Base-by-base conservation (phyloP, 2,797 vertebrate species). In the Sandelia bainsii region DNA sequence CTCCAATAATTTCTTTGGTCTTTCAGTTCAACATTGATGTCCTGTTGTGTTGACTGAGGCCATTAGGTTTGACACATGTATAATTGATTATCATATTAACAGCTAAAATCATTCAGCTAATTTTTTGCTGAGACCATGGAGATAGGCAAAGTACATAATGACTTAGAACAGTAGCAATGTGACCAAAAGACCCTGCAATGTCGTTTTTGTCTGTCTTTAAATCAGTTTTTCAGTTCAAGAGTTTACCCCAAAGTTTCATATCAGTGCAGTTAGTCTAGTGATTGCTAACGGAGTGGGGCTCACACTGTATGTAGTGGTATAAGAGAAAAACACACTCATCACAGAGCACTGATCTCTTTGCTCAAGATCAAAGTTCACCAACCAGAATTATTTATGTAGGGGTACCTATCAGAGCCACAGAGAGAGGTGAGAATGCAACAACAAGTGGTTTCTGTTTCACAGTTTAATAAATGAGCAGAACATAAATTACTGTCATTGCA, bases 41-140 rank as follows among this genome's bases (percentile, higher is more conserved):
- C 84, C 86, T 88, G 83, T 85, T 85, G 82, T 85, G 71, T 86
- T 88, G 73, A 80, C 75, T 58, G 62, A 58, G 79, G 83, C 81
- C 86, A 91, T 90, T 91, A 91, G 70, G 74, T 86, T 74, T 90
- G 89, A 90, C 89, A 91, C 80, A 75, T 87, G 85, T 91, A 88
- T 85, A 90, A 92, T 88, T 93, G 85, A 92, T 90, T 89, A 91
- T 89, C 82, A 87, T 79, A 91, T 91, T 91, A 91, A 87, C 81
- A 61, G 75, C 82, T 80, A 69, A 87, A 91, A 91, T 90, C 85
- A 79, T 90, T 87, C 49, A 61, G 42, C 64, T 79, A 49, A 82
- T 87, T 90, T 39, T 89, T 82, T 83, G 78, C 83, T 76, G 68
- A 68, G 79, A 66, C 49, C 1, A 13, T 67, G 45, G 49, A 75